Conservation (phyloP, 2,797 vertebrate species). For the Onychomys torridus region DNA sequence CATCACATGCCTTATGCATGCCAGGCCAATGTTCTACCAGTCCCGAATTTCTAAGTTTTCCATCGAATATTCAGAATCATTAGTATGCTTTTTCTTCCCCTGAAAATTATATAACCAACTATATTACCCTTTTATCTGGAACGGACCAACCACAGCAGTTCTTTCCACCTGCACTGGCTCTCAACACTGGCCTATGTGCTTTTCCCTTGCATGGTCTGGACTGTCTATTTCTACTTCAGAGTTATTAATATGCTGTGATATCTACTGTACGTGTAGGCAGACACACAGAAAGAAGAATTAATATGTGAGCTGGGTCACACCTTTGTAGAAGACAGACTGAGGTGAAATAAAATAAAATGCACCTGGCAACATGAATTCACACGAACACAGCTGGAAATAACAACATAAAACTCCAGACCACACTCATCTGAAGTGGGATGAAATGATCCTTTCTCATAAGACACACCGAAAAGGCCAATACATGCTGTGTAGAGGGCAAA, state of each 20-base stretch:
- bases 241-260: background rate
- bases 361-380: background rate
- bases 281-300: background rate
- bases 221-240: conserved; percentile 27
- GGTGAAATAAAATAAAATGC: conserved; percentile 9
- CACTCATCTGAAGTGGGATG: conserved; percentile 16
- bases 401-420: conserved; percentile 14
- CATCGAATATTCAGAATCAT: background rate
- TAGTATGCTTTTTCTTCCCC: background rate
- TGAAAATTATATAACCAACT: background rate
- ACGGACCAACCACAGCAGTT: background rate
- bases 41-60: background rate
- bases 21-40: background rate
- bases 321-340: conserved; percentile 8
- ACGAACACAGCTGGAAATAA: background rate
- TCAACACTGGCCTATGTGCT: background rate
- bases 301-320: background rate
- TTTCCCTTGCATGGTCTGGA: background rate
- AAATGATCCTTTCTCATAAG: background rate
- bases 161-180: background rate
- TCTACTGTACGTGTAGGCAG: background rate
- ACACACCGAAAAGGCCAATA: background rate
- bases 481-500: background rate
- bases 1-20: background rate
- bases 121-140: background rate